Conservation (phyloP, 2,113 vertebrate species). For the Petrocephalus zakoni region DNA sequence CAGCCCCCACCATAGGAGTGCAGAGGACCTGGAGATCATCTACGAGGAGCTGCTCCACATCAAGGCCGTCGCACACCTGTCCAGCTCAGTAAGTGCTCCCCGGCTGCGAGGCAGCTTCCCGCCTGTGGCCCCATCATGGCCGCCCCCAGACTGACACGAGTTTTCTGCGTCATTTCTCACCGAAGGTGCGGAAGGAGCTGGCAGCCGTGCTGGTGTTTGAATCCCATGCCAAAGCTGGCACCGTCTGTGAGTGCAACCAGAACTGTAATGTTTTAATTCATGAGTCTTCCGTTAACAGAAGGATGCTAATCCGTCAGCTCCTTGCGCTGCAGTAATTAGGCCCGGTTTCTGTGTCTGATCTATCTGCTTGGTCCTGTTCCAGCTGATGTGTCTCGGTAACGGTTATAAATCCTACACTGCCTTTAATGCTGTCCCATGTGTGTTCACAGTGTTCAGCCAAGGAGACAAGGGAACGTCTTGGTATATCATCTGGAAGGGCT, state of each 20-base stretch:
- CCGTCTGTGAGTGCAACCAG: slow-evolving; percentile 75
- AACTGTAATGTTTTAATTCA: slow-evolving; percentile 30
- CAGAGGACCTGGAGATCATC: slow-evolving; percentile 87
- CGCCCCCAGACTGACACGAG: background rate
- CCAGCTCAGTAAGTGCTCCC: slow-evolving; percentile 70
- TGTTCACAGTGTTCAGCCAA: slow-evolving; percentile 84
- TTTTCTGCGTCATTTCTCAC: slow-evolving; percentile 12
- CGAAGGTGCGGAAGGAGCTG: slow-evolving; percentile 84
- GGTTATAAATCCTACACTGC: background rate
- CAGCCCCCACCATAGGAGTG: slow-evolving; percentile 80
- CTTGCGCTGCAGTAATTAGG: background rate
- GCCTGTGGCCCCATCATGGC: background rate
- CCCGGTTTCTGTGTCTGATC: background rate
- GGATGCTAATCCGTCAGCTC: background rate
- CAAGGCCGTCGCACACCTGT: slow-evolving; percentile 77
- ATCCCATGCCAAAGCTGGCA: slow-evolving; percentile 79
- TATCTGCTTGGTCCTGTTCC: background rate
- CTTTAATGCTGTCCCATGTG: slow-evolving; percentile 16
- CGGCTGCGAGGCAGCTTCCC: too few species aligned
- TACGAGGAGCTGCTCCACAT: slow-evolving; percentile 91
- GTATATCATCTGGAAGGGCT: slow-evolving; percentile 98
- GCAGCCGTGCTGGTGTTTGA: slow-evolving; percentile 87
- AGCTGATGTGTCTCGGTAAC: background rate
- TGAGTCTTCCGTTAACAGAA: background rate
- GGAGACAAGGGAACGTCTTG: slow-evolving; percentile 92